These are phyloP conservation scores for Doris montereyensis DNA, from an alignment of 2,888 invertebrate genomes.

Conservation along the genomic window DNA sequence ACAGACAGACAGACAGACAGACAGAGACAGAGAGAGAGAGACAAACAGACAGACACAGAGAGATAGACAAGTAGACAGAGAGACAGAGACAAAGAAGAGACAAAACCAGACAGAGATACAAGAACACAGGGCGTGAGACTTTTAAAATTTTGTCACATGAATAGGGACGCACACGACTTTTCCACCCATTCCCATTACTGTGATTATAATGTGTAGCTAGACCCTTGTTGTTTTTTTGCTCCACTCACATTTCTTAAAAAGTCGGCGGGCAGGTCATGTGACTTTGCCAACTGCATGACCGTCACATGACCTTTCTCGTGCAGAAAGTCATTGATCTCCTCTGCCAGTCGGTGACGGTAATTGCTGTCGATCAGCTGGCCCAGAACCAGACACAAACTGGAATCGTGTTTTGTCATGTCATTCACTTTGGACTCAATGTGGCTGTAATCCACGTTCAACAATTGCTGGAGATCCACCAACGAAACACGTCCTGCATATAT, in stretches of 20 bases:
- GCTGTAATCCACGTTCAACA: conserved; percentile 89
- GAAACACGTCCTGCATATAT: conserved; percentile 90
- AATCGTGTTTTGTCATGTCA: conserved; percentile 80
- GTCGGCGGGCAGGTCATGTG: conserved; percentile 93
- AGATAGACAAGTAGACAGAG: too few relatives aligned
- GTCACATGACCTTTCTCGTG: conserved; percentile 85
- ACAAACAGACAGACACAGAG: too few relatives aligned
- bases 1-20: too few relatives aligned
- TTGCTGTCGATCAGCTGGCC: conserved; percentile 88
- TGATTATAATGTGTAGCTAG: too few relatives aligned
- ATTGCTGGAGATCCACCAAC: conserved; percentile 88
- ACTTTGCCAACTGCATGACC: conserved; percentile 88
- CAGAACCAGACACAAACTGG: conserved; percentile 83
- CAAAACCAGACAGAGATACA: too few relatives aligned
- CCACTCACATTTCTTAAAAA: conserved; percentile 81
- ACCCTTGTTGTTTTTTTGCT: neutral
- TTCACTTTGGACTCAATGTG: conserved; percentile 81
- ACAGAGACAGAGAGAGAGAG: too few relatives aligned
- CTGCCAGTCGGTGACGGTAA: conserved; percentile 86
- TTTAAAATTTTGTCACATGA: too few relatives aligned
- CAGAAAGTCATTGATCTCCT: conserved; percentile 93
- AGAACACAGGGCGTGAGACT: too few relatives aligned
- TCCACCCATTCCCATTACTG: too few relatives aligned
- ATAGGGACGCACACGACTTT: too few relatives aligned
- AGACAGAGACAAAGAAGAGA: too few relatives aligned